A percentile compares a stretch with the other conserved stretches of the same genome.
Evolutionary conservation across 2,888 invertebrate genomes (phyloP).

Genomic region (Catotricha subobsoleta): DNA sequence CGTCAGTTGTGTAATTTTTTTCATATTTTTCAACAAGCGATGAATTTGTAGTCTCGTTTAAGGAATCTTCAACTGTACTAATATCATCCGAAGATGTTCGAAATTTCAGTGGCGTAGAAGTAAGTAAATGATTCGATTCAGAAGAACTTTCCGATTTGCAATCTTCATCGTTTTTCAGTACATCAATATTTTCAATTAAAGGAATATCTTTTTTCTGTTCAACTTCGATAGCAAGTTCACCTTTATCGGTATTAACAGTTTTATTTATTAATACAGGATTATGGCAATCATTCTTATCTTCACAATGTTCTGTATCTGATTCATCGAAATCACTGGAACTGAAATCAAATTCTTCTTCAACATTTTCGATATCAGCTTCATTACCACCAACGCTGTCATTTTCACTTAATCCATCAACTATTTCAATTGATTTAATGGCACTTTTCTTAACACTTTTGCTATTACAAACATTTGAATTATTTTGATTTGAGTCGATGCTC

Average conservation of each 20-base stretch:
- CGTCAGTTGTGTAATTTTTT: no score
- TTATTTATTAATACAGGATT: background rate
- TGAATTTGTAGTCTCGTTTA: no score
- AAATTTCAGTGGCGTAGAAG: no score
- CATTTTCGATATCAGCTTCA: constrained; percentile 18
- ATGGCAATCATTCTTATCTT: background rate
- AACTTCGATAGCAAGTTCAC: no score
- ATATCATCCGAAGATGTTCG: no score
- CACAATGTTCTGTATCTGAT: constrained; percentile 11
- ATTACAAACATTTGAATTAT: constrained; percentile 5
- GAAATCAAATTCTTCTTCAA: constrained; percentile 22
- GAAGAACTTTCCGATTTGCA: background rate
- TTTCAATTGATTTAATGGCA: background rate
- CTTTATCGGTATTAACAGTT: background rate
- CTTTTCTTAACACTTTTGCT: constrained; percentile 10
- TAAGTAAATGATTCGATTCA: no score
- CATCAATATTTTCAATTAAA: no score
- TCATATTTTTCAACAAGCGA: no score
- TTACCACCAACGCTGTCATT: no score
- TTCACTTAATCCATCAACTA: constrained; percentile 1
- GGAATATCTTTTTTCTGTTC: no score
- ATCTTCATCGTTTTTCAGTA: background rate
- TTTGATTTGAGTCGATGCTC: background rate
- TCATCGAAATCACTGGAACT: constrained; percentile 20
- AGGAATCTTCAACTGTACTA: no score